Conservation (phyloP, 53 echinoderm and acorn worm species). For the Stichopus horrens region DNA sequence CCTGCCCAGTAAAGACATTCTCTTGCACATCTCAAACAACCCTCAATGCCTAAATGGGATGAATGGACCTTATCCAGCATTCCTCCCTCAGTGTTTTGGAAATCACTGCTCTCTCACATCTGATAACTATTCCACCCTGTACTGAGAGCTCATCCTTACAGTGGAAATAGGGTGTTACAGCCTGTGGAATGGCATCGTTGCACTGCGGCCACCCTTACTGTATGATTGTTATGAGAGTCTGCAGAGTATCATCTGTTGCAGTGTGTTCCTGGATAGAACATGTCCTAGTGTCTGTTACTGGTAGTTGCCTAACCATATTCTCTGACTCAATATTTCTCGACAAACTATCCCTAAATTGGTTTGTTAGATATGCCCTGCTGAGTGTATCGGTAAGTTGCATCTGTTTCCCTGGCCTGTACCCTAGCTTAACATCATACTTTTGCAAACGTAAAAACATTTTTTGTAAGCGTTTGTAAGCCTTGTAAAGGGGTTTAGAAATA, state of each 20-base stretch:
- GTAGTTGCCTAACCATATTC: slow-evolving; percentile 45
- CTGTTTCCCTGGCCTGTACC: slow-evolving; percentile 43
- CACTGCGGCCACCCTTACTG: slow-evolving; percentile 44
- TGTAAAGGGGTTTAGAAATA: slow-evolving; percentile 56
- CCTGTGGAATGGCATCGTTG: slow-evolving; percentile 25
- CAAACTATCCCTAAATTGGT: not conserved
- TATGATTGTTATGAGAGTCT: not conserved
- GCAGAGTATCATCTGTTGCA: slow-evolving; percentile 21
- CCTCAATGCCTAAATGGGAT: slow-evolving; percentile 47
- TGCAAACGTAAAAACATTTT: slow-evolving; percentile 53
- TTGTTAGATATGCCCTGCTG: slow-evolving; percentile 49
- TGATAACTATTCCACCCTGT: slow-evolving; percentile 51
- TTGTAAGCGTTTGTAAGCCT: slow-evolving; percentile 59
- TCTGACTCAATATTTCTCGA: slow-evolving; percentile 37
- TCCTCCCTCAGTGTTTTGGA: slow-evolving; percentile 42
- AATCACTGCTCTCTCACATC: slow-evolving; percentile 48
- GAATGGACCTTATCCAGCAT: slow-evolving; percentile 49
- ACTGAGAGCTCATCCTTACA: slow-evolving; percentile 51
- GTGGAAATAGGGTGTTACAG: slow-evolving; percentile 49
- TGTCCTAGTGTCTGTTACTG: slow-evolving; percentile 11
- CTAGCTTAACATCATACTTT: slow-evolving; percentile 47
- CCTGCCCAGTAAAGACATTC: slow-evolving; percentile 56
- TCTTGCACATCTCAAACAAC: slow-evolving; percentile 49
- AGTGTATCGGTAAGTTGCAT: slow-evolving; percentile 63
- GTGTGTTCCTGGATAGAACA: slow-evolving; percentile 36